A percentile compares a stretch with the other conserved stretches of the same genome.
These are phyloP conservation scores for Andrena flavipes DNA, from an alignment of 2,888 invertebrate species.

Conservation along the genomic window DNA sequence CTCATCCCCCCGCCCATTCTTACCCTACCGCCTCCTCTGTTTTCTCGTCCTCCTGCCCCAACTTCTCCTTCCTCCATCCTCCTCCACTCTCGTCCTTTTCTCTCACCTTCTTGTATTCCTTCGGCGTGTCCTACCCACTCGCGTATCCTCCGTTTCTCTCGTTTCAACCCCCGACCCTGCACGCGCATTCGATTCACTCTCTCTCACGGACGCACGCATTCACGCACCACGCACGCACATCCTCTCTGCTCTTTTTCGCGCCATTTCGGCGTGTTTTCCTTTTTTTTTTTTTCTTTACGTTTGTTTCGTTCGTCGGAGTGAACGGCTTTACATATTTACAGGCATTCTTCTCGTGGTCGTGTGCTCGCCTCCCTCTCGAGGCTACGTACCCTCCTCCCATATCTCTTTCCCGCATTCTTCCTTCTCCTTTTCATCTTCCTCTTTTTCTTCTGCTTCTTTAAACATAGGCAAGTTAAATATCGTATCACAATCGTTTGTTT, in stretches of 20 bases:
- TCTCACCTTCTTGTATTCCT: background rate
- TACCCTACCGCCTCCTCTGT: conserved; percentile 5
- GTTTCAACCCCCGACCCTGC: conserved; percentile 15
- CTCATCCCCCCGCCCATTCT: conserved; percentile 30
- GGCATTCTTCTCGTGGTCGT: conserved; percentile 76
- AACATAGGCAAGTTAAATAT: conserved; percentile 85
- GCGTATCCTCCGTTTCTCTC: conserved; percentile 9
- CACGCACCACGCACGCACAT: conserved; percentile 8
- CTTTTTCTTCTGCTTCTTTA: conserved; percentile 66
- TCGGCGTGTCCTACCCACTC: conserved; percentile 2
- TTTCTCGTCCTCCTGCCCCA: conserved; percentile 39
- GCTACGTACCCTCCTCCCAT: conserved; percentile 66
- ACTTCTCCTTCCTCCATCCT: background rate
- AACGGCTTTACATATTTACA: conserved; percentile 81
- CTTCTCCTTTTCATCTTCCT: conserved; percentile 28
- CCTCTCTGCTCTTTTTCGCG: conserved; percentile 43
- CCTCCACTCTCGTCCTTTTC: background rate
- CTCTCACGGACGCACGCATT: conserved; percentile 30
- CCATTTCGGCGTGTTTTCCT: conserved; percentile 38
- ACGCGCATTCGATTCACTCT: conserved; percentile 43
- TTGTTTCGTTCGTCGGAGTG: conserved; percentile 32
- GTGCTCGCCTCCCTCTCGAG: conserved; percentile 64
- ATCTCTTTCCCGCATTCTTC: background rate
- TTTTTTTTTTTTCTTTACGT: conserved; percentile 17
- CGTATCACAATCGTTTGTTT: conserved; percentile 83